phyloP scores from a whole-genome alignment of 2,113 vertebrate species.

The Lepidothrix coronata region DNA sequence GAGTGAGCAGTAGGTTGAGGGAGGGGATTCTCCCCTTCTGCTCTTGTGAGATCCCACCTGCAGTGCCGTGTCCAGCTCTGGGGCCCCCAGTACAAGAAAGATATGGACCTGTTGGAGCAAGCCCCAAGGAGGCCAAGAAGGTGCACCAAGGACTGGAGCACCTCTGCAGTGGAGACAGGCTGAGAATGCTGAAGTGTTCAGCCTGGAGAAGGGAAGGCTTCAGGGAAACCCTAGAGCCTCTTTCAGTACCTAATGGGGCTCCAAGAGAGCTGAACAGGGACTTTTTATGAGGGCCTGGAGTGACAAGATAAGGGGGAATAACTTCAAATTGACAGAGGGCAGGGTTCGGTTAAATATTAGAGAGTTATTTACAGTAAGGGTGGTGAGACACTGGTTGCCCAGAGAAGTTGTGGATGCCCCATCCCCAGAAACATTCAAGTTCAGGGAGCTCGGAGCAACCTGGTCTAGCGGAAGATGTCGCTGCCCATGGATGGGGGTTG shows the following conservation, averaged over 20 bases:
- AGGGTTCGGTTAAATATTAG: not conserved
- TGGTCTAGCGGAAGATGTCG: not conserved
- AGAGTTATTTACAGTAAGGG: not conserved
- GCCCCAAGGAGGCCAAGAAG: not conserved
- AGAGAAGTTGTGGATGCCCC: too few species aligned
- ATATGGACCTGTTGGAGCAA: not conserved
- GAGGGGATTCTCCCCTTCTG: not conserved
- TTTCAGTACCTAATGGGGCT: not conserved
- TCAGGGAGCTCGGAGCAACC: not conserved
- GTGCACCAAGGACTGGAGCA: not conserved
- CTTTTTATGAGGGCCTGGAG: not conserved
- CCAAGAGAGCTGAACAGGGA: not conserved
- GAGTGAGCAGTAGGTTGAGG: accelerated
- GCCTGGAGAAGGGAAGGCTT: not conserved
- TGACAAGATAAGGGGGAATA: accelerated
- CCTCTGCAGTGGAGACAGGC: not conserved
- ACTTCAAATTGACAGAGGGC: not conserved
- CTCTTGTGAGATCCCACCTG: not conserved
- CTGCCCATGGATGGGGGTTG: not conserved
- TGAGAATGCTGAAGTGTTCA: not conserved
- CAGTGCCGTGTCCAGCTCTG: not conserved
- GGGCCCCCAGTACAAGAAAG: not conserved
- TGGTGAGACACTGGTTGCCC: not conserved
- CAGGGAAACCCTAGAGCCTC: not conserved
- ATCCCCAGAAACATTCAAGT: not conserved